Conservation (phyloP, 2,797 vertebrate species). For the Dermochelys coriacea region DNA sequence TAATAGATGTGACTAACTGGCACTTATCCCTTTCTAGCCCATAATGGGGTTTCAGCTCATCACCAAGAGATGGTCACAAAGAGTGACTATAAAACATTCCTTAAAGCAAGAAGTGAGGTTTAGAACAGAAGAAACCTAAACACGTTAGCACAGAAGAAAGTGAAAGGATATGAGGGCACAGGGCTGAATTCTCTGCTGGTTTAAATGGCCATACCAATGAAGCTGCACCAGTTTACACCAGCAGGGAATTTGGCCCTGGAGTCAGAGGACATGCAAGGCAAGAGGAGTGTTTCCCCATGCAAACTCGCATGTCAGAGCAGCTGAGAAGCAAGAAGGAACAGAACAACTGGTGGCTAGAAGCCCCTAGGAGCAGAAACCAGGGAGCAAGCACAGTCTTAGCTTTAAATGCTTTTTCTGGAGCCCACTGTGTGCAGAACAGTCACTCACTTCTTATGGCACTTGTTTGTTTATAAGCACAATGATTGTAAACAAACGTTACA, state of each 20-base stretch:
- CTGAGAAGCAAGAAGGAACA: slow-evolving; percentile 44
- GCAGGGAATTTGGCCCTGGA: neutral
- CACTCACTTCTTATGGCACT: neutral
- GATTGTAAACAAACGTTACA: slow-evolving; percentile 41
- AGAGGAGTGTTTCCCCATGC: slow-evolving; percentile 2
- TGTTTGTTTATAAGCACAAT: neutral
- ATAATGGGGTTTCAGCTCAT: neutral
- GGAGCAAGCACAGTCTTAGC: slow-evolving; percentile 44
- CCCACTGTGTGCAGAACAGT: neutral
- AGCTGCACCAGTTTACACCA: slow-evolving; percentile 26
- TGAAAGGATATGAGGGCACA: slow-evolving; percentile 14
- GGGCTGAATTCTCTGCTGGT: fast-evolving
- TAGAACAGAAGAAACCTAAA: neutral
- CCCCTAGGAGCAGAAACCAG: neutral
- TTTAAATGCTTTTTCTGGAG: neutral
- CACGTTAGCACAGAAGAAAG: neutral
- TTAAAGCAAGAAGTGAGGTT: slow-evolving; percentile 10
- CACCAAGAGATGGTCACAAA: neutral
- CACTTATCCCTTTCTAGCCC: neutral
- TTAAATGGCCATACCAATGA: slow-evolving; percentile 19
- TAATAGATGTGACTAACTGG: neutral
- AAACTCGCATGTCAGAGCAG: neutral
- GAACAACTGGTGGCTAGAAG: neutral
- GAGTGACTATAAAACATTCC: neutral
- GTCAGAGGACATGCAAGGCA: slow-evolving; percentile 20